Evolutionary conservation across 2,797 vertebrate genomes (phyloP).

Genomic region (Gallinago stenura): DNA sequence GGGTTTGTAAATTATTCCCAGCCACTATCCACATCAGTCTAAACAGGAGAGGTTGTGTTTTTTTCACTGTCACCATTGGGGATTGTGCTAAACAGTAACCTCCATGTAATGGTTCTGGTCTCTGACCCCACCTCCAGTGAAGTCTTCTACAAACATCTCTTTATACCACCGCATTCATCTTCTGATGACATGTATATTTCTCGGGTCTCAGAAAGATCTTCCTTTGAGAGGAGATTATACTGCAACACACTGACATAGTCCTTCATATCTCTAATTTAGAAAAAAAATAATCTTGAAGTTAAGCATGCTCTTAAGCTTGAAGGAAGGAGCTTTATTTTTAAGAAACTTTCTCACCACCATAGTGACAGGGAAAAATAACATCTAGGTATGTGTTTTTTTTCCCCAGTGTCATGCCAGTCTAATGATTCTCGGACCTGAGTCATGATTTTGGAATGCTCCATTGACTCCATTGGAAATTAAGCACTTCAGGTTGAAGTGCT

Average conservation of each 20-base stretch:
- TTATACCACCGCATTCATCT: background rate
- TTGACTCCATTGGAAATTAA: conserved; percentile 62
- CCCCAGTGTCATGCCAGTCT: background rate
- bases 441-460: conserved; percentile 69
- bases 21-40: background rate
- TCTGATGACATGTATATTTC: background rate
- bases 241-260: background rate
- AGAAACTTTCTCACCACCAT: background rate
- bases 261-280: background rate
- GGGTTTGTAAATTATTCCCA: conserved; percentile 50
- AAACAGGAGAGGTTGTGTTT: background rate
- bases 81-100: conserved; percentile 38
- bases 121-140: conserved; percentile 50
- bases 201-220: background rate
- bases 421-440: conserved; percentile 54
- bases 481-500: conserved; percentile 64
- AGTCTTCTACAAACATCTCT: conserved; percentile 30
- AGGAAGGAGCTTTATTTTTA: background rate
- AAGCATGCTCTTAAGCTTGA: background rate
- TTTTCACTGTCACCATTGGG: conserved; percentile 1
- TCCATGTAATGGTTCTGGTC: conserved; percentile 47
- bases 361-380: conserved; percentile 1
- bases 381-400: background rate
- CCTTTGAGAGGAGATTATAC: background rate
- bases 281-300: background rate